Base-by-base conservation (phyloP, 53 echinoderm and acorn worm genomes). In the Hippasteria phrygiana region DNA sequence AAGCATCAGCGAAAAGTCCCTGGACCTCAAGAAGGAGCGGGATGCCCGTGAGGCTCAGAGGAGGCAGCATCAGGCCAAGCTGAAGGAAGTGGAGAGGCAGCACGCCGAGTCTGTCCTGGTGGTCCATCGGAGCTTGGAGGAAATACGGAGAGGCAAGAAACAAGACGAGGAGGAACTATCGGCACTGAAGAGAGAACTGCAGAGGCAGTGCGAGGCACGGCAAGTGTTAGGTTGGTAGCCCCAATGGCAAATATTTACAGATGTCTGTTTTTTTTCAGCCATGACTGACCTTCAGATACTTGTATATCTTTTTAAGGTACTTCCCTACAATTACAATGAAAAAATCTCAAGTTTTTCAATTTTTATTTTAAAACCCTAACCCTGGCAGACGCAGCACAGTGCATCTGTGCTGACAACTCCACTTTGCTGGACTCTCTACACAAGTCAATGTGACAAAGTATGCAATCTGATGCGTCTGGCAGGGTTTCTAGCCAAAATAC, bases 21-120 rank as follows among this genome's bases (percentile, higher is more conserved):
- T 86, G 53, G 93, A 94, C 16, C 43, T 95, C 33, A 93, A 72
- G 67, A 90, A 83, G 53, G 94, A 94, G 78, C 92, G 80, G 82
- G 90, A 54, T 16, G 81, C 70, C 6, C 90, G 87, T 29, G 92
- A 90, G 80, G 48, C 88, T 0, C 91, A 92, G 66, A 43, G 86
- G 35, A 93, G 74, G 50, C 93, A 95, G 81, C 92, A 93, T 88
- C 88, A 88, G 79, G 88, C 74, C 31, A 93, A 92, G 71, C 62
- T 95, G 83, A 97, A 97, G 66, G 93, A 97, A 51, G 90, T 95
- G 17, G 95, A 97, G 55, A 89, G 90, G 65, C 88, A 93, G 74
- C 95, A 97, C 74, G 87, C 90, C 4, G 92, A 95, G 56, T 90
- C 92, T 17, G 42, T 97, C 53, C 77, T 90, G 54, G 93, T 95